Base-by-base conservation (phyloP, 92 coral and sea anemone species). In the Bergia sp. region DNA sequence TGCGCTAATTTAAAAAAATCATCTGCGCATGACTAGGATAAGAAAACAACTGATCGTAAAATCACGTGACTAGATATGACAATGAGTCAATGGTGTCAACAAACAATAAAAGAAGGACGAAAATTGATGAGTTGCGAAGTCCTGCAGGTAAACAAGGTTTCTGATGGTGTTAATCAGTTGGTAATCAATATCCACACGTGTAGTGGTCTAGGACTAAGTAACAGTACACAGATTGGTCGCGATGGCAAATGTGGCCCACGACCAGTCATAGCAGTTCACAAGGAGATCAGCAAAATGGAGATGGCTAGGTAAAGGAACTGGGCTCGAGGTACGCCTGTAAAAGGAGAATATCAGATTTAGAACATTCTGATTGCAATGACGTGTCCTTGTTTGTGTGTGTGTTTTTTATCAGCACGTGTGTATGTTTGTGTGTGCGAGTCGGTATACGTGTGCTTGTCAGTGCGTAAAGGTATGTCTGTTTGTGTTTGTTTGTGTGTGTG, bases 301-400 rank as follows among this genome's bases (percentile, higher is more conserved):
- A 80, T 20, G 49, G 49, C 85, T 6, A 80, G 37, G 85, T 80
- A 80, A 37, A 37, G 18, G 13, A 43, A 80, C 36, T 55, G 85
- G 72, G 85, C 85, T 50, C 85, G 29, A 21, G 29, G 58, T 41
- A 80, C 20, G 7, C 85, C 85, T 80, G 49, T 1, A 39, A 37
- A 79, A 18, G 8, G 8, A 40, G 7, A 79, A 57, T 9, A 29
- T 61, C 58, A 67, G 37, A 4, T 41, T 77, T 2, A 40, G 13
- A 5, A 20, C 7, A 4, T 39, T 9, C 39, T 45, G 1, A 45
- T 7, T 74, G 42, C 78, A 74, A 41, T 45, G 21, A 7, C 42
- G 42, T 61, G 5, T 13, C n/a, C 29, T 61, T 20, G 69, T 61
- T 61, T 57, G 66, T 57, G n/a, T 13, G n/a, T 57, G n/a, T 57